Evolutionary conservation across 2,797 vertebrate species (phyloP), one percentile per base, ranked within the genome.

Genomic region (Pygocentrus nattereri): DNA sequence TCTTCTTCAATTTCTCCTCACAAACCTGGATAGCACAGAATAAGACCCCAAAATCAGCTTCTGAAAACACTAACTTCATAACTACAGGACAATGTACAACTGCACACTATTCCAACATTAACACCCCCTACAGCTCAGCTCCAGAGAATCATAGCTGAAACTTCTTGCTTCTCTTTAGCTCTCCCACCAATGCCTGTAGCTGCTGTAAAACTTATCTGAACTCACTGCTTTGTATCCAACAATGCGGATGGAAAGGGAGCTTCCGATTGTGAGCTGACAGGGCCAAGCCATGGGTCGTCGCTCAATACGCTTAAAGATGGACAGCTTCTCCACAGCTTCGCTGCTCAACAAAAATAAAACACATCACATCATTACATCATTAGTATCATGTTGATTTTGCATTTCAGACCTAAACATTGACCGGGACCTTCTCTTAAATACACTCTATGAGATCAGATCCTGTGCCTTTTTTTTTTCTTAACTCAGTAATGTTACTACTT

Each of bases 221-320:
- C 97, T 94, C 94, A 99, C 98, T 61, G 95, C 93, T 94, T 98
- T 99, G 91, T 97, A 99, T 74, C 96, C 98, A 74, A 96, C 88
- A 30, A 99, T 97, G 71, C 92, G 96, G 91, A 99, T 98, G 80
- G 96, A 89, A 58, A 99, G 89, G 76, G 91, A 82, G 88, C 95
- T 95, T 84, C 98, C 97, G 44, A 99, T 96, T 83, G 98, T 99
- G 84, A 99, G 95, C 38, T 93, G 94, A 88, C 98, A 99, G 38
- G 93, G 91, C 98, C 98, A 99, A 41, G 94, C 52, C 87, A 92
- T 86, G 5, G 97, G 95, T 69, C 82, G 93, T 84, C 91, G 94
- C 90, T 96, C 95, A 3, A 94, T 93, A 62, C 92, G 94, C 92
- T 99, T 99, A 85, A 99, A 99, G 91, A 97, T 91, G 18, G 93